These are phyloP conservation scores for Neodiprion fabricii DNA, from an alignment of 1,140 invertebrate species.

Conservation along the genomic window DNA sequence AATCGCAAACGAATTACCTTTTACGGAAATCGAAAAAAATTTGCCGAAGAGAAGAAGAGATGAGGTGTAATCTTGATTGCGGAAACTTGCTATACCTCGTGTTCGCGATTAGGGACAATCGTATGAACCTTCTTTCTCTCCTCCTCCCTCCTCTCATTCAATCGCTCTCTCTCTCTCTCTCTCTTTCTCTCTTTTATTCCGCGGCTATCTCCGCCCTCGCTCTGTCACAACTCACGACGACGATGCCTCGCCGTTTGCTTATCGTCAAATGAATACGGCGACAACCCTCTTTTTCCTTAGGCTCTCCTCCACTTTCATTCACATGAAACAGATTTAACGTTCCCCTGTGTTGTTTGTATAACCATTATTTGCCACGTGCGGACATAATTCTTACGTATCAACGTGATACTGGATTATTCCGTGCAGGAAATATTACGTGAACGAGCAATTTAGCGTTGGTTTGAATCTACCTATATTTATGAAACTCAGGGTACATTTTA, in stretches of 20 bases:
- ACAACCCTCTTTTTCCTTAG: not conserved
- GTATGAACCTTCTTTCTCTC: no score
- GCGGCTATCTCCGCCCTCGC: not conserved
- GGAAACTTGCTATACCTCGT: not conserved
- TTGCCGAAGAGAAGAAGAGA: not conserved
- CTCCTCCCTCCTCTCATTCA: no score
- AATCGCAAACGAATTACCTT: not conserved
- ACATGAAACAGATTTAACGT: not conserved
- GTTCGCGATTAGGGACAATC: no score
- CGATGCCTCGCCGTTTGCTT: not conserved
- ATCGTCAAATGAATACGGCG: conserved; percentile 2
- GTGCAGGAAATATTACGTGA: no score
- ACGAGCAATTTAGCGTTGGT: no score
- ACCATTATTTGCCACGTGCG: no score
- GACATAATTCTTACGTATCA: no score
- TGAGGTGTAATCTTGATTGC: not conserved
- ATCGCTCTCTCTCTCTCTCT: no score
- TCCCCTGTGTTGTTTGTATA: not conserved
- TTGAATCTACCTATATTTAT: no score
- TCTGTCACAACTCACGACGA: not conserved
- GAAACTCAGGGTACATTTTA: no score
- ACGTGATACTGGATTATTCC: no score
- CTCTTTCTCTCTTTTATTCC: not conserved
- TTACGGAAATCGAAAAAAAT: not conserved
- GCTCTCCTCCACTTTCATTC: not conserved